These are phyloP conservation scores for Procapra przewalskii DNA, from an alignment of 2,113 vertebrate genomes.

Conservation along the genomic window DNA sequence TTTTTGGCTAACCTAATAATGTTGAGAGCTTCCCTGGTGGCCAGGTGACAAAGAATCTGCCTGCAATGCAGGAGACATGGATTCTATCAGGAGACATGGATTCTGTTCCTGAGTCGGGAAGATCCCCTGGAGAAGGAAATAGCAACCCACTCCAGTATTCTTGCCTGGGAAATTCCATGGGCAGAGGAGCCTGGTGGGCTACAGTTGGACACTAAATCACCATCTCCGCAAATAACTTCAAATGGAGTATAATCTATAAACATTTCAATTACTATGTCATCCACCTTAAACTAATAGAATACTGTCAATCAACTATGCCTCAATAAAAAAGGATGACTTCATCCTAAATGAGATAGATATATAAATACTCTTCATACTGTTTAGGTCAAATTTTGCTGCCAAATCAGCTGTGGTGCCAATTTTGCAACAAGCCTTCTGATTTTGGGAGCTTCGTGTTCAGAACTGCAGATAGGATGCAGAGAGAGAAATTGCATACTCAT, in stretches of 20 bases:
- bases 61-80: not conserved
- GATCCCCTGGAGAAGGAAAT: not conserved
- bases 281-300: not conserved
- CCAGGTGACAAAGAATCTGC: not conserved
- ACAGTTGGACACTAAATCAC: not conserved
- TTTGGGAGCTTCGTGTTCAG: not conserved
- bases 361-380: not conserved
- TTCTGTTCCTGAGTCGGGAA: not conserved
- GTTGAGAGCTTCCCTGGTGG: not conserved
- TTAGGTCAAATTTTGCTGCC: not conserved
- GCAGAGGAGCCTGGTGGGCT: not conserved
- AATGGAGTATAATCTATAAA: not conserved
- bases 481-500: not conserved
- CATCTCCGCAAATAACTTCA: not conserved
- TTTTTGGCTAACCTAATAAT: not conserved
- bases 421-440: not conserved
- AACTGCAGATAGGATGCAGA: not conserved
- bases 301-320: not conserved
- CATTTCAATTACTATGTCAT: not conserved
- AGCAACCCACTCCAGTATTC: not conserved
- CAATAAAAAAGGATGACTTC: not conserved
- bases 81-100: not conserved
- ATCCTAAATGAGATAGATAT: not conserved
- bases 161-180: not conserved
- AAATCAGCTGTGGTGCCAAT: not conserved